Percentiles rank a stretch among this genome's conserved stretches.
Evolutionary conservation across 2,888 invertebrate genomes (phyloP).

Genomic region (Sthenelais limicola): DNA sequence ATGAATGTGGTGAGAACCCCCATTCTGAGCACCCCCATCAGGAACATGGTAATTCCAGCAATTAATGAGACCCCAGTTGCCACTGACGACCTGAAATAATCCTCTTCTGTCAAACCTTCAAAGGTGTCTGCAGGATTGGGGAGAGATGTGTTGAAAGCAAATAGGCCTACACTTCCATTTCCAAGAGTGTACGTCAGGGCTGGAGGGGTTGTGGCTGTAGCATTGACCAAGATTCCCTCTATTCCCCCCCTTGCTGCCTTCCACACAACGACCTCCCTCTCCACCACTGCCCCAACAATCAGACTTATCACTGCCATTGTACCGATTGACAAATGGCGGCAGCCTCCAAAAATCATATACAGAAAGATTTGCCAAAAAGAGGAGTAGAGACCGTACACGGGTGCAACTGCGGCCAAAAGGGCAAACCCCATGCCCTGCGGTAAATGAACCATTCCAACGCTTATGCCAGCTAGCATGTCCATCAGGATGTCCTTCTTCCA

Average conservation of each 20-base stretch:
- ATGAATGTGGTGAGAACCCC: conserved; percentile 84
- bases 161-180: no score
- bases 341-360: conserved; percentile 88
- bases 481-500: conserved; percentile 11
- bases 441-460: conserved; percentile 45
- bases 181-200: not conserved
- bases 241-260: not conserved
- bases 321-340: conserved; percentile 86
- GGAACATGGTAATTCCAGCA: conserved; percentile 75
- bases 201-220: not conserved
- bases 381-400: conserved; percentile 80
- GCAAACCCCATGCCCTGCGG: conserved; percentile 69
- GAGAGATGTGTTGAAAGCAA: no score
- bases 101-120: conserved; percentile 1
- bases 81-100: conserved; percentile 29
- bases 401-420: conserved; percentile 71
- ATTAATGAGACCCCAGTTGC: conserved; percentile 52
- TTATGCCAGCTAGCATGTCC: conserved; percentile 45
- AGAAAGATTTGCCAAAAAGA: conserved; percentile 90
- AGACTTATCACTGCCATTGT: conserved; percentile 68
- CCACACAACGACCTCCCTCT: conserved; percentile 24
- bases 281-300: conserved; percentile 60
- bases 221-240: not conserved
- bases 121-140: no score
- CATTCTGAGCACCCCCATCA: conserved; percentile 83